Evolutionary conservation across 92 coral and sea anemone species (phyloP).

Genomic region (Phymanthus crucifer): DNA sequence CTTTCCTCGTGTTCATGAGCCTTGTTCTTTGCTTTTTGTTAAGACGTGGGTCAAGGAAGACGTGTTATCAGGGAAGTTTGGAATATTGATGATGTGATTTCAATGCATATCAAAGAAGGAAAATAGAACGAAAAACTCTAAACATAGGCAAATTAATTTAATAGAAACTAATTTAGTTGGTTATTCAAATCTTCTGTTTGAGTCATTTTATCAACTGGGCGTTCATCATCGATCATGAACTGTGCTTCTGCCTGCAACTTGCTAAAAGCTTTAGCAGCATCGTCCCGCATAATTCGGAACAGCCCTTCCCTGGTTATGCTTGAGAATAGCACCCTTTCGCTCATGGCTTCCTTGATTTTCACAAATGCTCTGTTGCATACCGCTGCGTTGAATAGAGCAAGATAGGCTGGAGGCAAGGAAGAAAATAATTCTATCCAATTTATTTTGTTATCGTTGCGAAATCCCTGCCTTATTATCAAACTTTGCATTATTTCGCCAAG

Average conservation of each 20-base stretch:
- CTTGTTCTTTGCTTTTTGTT: not conserved
- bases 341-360: conserved; percentile 10
- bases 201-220: too few relatives aligned
- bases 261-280: too few relatives aligned
- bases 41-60: not conserved
- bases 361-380: not conserved
- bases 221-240: too few relatives aligned
- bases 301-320: not conserved
- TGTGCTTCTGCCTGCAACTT: too few relatives aligned
- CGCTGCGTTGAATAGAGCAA: conserved; percentile 2
- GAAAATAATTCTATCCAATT: not conserved
- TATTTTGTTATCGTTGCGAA: not conserved
- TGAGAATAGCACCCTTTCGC: not conserved
- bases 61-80: too few relatives aligned
- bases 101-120: too few relatives aligned
- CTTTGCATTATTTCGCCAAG: conserved; percentile 1
- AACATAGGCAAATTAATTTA: too few relatives aligned
- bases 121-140: too few relatives aligned
- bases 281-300: conserved; percentile 25
- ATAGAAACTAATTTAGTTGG: too few relatives aligned
- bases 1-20: conserved; percentile 15
- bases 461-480: not conserved
- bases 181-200: too few relatives aligned
- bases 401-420: not conserved
- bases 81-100: too few relatives aligned